A percentile compares a stretch with the other conserved stretches of the same genome.
phyloP scores from a whole-genome alignment of 2,888 invertebrate genomes.

The Chymomyza caudatula region DNA sequence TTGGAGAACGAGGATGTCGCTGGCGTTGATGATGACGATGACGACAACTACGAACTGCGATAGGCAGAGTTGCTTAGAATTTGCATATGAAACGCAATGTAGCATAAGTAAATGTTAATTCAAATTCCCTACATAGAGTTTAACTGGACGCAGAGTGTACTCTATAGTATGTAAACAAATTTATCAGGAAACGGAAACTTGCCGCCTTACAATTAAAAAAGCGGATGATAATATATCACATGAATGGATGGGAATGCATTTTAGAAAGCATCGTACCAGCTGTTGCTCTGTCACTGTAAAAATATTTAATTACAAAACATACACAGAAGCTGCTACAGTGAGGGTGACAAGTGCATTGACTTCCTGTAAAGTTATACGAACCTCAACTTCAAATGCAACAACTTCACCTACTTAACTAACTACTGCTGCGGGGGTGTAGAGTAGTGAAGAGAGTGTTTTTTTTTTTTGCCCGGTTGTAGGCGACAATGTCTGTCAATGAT shows the following conservation, averaged over 20 bases:
- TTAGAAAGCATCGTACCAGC: conserved; percentile 22
- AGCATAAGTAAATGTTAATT: background rate
- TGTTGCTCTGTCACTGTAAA: conserved; percentile 13
- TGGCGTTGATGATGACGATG: background rate
- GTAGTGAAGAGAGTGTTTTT: background rate
- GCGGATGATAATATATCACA: conserved; percentile 4
- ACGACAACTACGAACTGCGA: background rate
- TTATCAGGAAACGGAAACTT: conserved; percentile 43
- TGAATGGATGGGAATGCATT: conserved; percentile 10
- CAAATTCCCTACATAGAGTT: background rate
- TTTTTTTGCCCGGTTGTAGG: conserved; percentile 29
- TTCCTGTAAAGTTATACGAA: conserved; percentile 46
- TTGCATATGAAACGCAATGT: conserved; percentile 36
- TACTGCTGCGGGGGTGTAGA: background rate
- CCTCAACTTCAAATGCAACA: conserved; percentile 5
- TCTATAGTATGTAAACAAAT: background rate
- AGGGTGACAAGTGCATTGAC: conserved; percentile 43
- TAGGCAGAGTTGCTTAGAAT: conserved; percentile 20
- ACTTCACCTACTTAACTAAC: conserved; percentile 56
- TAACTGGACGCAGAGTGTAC: background rate
- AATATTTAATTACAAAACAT: conserved; percentile 59
- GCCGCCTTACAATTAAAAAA: conserved; percentile 13
- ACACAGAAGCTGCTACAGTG: background rate
- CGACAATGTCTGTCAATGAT: conserved; percentile 41
- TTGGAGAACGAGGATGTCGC: conserved; percentile 14